Base-by-base conservation (phyloP, 2,113 vertebrate genomes). In the Danionella cerebrum region DNA sequence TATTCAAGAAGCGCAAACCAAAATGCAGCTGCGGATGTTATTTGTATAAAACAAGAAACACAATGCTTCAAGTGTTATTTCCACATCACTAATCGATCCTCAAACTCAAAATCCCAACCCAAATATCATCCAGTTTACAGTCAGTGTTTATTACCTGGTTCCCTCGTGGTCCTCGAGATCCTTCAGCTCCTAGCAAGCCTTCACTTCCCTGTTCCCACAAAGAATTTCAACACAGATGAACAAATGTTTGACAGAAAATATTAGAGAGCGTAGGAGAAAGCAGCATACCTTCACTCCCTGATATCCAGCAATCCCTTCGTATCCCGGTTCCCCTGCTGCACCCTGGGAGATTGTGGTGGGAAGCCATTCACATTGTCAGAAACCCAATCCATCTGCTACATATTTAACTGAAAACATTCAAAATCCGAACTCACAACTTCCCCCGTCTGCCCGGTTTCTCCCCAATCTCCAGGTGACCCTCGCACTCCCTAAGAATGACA, bases 281-380 rank as follows among this genome's bases (percentile, higher is more conserved):
- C 29, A 35, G 60, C 36, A 66, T 85, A 90, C 87, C 86, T 91
- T 91, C 11, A 90, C 79, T 79, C 86, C 86, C 77, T 83, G 77
- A 82, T 84, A 90, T 55, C 89, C 87, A 6, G 54, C 66, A 70
- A 91, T 85, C 36, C 86, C 85, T 72, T 85, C 84, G 75, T 85
- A 80, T 69, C 85, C 85, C 45, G 2, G 64, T 67, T 83, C 77
- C 31, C 88, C 88, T 81, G 82, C 67, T 24, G 71, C 31, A 21
- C 84, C 88, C 86, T 90, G 60, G 58, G 65, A 62, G 14, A 79
- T 24, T 19, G 35, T 39, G 16, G 1, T 12, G 39, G 48, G 63
- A 71, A 83, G 55, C 58, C 48, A 65, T 72, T 57, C 51, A 66
- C 47, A 71, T 82, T 38, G 35, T 51, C 63, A 73, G 71, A 65